Evolutionary conservation across 1,140 invertebrate genomes (phyloP), one percentile per base, ranked within the genome.

Genomic region (Asbolus verrucosus): DNA sequence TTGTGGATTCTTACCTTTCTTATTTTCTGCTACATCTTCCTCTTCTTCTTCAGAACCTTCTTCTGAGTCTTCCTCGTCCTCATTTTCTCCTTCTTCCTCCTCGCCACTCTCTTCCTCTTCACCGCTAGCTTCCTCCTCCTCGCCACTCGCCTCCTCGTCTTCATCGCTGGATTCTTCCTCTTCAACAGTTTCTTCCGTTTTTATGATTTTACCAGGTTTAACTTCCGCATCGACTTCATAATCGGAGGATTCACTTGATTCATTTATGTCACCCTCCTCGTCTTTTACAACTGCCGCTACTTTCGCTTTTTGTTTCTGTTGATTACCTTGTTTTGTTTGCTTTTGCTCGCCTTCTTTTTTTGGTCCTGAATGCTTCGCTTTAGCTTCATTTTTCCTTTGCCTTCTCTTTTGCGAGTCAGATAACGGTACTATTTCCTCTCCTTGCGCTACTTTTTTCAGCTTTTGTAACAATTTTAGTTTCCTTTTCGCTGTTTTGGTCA

Each of bases 401-500:
- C 65, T 36, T 75, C 74, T 9, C 65, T 61, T 38, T 31, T 68
- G 11, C 19, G 16, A 27, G 41, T 15, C 50, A 27, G 24, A 4
- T 27, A 4, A 36, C 31, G 11, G 41, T 9, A 66, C 31, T 54
- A 27, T 68, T 71, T 13, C 9, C 19, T 19, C 62, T 61, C 21
- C 41, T 13, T 65, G 31, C 11, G 70, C 54, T 18, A 30, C 21
- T 0, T n/a, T 24, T 24, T 15, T 62, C n/a, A 62, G 13, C 31
- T 69, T 68, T 19, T 11, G 50, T 30, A 24, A 54, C 30, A 46
- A 14, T 19, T 43, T 73, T 67, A 78, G 38, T 63, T 73, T 78
- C 14, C 43, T 71, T 24, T 69, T 75, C 14, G 72, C 76, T 0
- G 72, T 75, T 66, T 76, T 78, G 0, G 73, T 62, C 1, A 75